Percentiles rank a stretch among this genome's conserved stretches.
Conservation (phyloP, 2,797 vertebrate species). For the Liasis olivaceus region DNA sequence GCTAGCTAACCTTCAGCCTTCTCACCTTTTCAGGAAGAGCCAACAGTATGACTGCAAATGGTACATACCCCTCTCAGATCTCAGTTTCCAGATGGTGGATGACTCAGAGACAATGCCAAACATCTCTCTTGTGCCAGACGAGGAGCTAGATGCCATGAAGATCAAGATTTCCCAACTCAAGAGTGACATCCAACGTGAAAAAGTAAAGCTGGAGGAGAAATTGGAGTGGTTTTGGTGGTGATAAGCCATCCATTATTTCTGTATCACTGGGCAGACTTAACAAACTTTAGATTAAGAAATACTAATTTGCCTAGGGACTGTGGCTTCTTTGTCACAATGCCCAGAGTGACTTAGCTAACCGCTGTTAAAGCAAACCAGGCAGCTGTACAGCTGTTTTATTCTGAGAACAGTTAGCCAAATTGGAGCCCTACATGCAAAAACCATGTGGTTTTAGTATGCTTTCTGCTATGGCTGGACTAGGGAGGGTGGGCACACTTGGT, state of each 20-base stretch:
- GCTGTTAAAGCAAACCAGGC: neutral
- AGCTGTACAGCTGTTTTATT: neutral
- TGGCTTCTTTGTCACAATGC: neutral
- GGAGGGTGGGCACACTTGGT: neutral
- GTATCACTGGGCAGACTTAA: neutral
- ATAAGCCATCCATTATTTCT: neutral
- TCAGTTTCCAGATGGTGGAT: constrained; percentile 91
- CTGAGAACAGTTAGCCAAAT: neutral
- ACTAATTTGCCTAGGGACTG: neutral
- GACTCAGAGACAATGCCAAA: constrained; percentile 84
- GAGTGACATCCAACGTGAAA: constrained; percentile 92
- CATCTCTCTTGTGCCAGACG: constrained; percentile 88
- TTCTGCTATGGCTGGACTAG: neutral
- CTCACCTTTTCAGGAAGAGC: constrained; percentile 78
- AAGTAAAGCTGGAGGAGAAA: constrained; percentile 73
- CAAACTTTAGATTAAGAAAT: neutral
- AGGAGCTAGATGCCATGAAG: constrained; percentile 92
- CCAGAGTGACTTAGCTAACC: neutral
- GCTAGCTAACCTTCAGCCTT: neutral
- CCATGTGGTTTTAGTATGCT: neutral
- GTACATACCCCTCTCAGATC: constrained; percentile 91
- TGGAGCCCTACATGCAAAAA: neutral
- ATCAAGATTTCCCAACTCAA: constrained; percentile 94
- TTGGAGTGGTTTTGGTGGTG: neutral
- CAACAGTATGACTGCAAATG: constrained; percentile 97